Conservation (phyloP, 2,888 invertebrate species). For the Ochropleura plecta region DNA sequence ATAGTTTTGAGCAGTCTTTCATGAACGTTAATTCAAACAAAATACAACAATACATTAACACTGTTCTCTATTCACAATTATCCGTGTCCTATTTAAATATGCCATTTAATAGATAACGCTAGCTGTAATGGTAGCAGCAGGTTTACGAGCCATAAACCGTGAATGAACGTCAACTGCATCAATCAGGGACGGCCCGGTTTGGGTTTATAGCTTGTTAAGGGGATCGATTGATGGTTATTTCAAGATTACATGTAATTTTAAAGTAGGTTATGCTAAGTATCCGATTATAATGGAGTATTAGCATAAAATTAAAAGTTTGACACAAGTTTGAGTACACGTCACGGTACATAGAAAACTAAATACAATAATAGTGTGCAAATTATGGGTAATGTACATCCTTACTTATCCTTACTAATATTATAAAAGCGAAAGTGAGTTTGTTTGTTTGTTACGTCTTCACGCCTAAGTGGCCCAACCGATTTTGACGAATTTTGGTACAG, state of each 20-base stretch:
- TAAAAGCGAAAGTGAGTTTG: no score
- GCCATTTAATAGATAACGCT: slow-evolving; percentile 25
- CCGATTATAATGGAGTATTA: no score
- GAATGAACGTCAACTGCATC: slow-evolving; percentile 24
- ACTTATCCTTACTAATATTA: no score
- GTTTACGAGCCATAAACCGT: slow-evolving; percentile 48
- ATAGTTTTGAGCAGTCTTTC: not conserved
- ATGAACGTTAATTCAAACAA: not conserved
- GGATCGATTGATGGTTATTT: slow-evolving; percentile 16
- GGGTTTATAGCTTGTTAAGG: slow-evolving; percentile 14
- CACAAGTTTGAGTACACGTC: no score
- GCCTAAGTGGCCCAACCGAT: no score
- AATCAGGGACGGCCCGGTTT: slow-evolving; percentile 18
- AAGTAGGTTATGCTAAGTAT: not conserved
- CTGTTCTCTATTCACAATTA: not conserved
- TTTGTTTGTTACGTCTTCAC: no score
- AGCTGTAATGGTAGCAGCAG: not conserved
- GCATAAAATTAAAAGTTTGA: no score
- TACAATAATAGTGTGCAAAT: no score
- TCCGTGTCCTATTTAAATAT: slow-evolving; percentile 11
- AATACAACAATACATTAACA: not conserved
- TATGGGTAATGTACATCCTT: no score
- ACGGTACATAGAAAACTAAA: no score
- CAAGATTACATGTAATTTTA: slow-evolving; percentile 12
- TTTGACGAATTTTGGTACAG: no score